Evolutionary conservation across 2,113 vertebrate species (phyloP).

Genomic region (Petaurus breviceps): DNA sequence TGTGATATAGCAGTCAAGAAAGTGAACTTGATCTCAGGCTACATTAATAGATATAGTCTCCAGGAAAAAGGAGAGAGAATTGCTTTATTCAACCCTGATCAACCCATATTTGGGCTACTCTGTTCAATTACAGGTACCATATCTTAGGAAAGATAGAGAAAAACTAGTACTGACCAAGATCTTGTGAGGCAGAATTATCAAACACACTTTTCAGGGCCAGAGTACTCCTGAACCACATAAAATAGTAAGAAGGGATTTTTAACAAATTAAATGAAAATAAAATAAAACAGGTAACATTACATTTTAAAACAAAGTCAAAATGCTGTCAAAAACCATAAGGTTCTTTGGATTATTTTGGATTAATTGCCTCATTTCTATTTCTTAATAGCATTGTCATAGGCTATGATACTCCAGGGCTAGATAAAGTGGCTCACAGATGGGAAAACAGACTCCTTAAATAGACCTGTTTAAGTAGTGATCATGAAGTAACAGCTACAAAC

Average conservation of each 20-base stretch:
- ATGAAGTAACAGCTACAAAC: background rate
- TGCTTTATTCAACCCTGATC: background rate
- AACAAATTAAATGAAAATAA: background rate
- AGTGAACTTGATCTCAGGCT: background rate
- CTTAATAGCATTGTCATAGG: background rate
- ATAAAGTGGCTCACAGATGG: background rate
- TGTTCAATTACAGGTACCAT: background rate
- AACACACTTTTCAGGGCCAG: background rate
- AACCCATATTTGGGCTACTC: background rate
- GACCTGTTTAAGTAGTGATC: background rate
- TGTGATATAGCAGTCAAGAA: background rate
- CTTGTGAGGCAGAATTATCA: background rate
- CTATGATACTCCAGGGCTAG: background rate
- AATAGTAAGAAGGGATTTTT: background rate
- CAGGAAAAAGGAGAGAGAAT: background rate
- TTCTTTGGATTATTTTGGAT: background rate
- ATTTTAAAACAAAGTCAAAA: background rate
- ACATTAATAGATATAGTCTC: background rate
- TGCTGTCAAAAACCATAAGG: background rate
- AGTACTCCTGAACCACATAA: background rate
- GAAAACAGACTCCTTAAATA: background rate
- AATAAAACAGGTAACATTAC: background rate
- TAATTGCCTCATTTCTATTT: background rate
- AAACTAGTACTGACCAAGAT: background rate
- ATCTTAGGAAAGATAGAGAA: background rate